phyloP scores from a whole-genome alignment of 1,140 invertebrate genomes.

The Formica selysi region DNA sequence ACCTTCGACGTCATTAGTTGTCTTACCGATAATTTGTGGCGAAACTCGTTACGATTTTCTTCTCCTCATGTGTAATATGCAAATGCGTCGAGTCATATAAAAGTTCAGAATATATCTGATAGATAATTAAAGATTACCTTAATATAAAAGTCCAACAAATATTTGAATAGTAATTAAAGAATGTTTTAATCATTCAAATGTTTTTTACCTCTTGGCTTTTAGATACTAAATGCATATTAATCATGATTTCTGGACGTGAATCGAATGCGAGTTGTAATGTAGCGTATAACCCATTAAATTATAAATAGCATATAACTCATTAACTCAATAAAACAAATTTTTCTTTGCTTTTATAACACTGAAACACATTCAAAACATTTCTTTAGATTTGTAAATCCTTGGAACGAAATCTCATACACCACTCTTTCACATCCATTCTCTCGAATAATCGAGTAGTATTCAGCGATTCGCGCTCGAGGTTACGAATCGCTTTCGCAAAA shows the following conservation, averaged over 20 bases:
- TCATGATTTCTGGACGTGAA: background rate
- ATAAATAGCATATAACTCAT: background rate
- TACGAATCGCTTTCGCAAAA: conserved; percentile 71
- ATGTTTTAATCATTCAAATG: background rate
- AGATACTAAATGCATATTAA: background rate
- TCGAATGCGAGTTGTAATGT: background rate
- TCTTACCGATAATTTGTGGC: conserved; percentile 59
- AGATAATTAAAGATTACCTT: conserved; percentile 17
- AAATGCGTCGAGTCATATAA: background rate
- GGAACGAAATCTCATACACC: background rate
- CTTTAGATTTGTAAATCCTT: background rate
- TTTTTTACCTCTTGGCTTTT: background rate
- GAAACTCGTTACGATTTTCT: conserved; percentile 14
- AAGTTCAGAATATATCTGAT: background rate
- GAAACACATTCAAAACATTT: background rate
- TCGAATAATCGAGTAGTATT: background rate
- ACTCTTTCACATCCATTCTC: background rate
- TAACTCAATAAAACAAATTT: background rate
- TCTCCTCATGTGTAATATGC: conserved; percentile 4
- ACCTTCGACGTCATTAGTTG: conserved; percentile 57
- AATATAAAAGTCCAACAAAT: conserved; percentile 6
- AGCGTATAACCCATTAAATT: background rate
- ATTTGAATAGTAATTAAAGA: conserved; percentile 21
- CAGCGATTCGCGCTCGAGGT: background rate
- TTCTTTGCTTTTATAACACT: background rate